Base-by-base conservation (phyloP, 2,888 invertebrate species). In the Lasioglossum morio region DNA sequence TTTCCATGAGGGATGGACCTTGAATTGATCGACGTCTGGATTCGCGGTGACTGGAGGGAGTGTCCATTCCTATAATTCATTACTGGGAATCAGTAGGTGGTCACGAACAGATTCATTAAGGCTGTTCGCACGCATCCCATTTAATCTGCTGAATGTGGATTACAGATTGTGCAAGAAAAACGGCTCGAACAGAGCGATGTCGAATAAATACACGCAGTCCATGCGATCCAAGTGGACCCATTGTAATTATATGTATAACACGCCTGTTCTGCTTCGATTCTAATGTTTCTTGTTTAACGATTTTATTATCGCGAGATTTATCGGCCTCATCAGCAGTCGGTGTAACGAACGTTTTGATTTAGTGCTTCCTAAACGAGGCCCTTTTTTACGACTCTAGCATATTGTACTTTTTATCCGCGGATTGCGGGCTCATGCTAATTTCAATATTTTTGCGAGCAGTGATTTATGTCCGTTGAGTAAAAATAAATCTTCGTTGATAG, bases 101-200 rank as follows among this genome's bases (percentile, higher is more conserved):
- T 82, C 89, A 82, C 73, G 81, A 78, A 86, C 88, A 53, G 87
- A 88, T 91, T 90, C 91, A 89, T 91, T 90, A 85, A 81, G 76
- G 66, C 70, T 30, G 73, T 72, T 57, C 75, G 82, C 81, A 43
- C 77, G 85, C 82, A 66, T 78, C 81, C 76, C 76, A 85, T 85
- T 88, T 89, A 89, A 87, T 88, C 86, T 78, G 74, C 69, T 75
- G 82, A 79, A 57, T 78, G 57, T 57, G 74, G 85, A 83, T 83
- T 77, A 76, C 84, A 82, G 30, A 85, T 89, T 85, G 86, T 81
- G 82, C 60, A 73, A 53, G 77, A 82, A 77, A 77, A 69, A 77
- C 63, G 78, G 48, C 72, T n/a, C 60, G 73, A 16, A 57, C 74
- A 46, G 83, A 73, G 77, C 77, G 78, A 85, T 77, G 86, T 82